Percentiles rank a stretch among this genome's conserved stretches.
These are phyloP conservation scores for Apotomis turbidana DNA, from an alignment of 2,888 invertebrate genomes.

Conservation along the genomic window DNA sequence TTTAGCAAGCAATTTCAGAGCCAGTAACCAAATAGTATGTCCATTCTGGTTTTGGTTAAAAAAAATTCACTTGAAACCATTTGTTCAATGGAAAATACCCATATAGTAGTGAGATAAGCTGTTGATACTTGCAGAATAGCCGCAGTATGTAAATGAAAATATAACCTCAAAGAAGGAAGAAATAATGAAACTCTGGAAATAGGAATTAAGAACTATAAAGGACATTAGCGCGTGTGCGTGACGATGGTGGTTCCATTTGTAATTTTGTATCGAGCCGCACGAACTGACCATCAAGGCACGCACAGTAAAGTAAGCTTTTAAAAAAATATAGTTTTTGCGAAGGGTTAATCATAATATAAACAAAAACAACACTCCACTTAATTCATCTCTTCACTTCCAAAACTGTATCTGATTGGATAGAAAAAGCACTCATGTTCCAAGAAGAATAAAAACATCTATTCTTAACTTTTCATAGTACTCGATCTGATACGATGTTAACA, in stretches of 20 bases:
- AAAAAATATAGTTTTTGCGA: neutral
- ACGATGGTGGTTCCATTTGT: constrained; percentile 21
- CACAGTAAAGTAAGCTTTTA: neutral
- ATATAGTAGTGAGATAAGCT: neutral
- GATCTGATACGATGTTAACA: too few relatives aligned
- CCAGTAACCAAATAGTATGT: neutral
- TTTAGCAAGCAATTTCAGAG: too few relatives aligned
- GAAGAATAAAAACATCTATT: too few relatives aligned
- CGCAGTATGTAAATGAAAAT: neutral
- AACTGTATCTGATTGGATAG: too few relatives aligned
- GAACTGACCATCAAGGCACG: constrained; percentile 22
- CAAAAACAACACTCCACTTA: neutral
- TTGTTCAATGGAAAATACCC: neutral
- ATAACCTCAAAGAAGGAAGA: neutral
- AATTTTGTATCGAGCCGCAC: constrained; percentile 20
- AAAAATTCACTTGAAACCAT: neutral
- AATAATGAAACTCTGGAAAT: constrained; percentile 10
- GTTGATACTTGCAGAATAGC: neutral
- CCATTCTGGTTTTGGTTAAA: neutral
- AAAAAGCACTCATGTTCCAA: too few relatives aligned
- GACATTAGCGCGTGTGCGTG: constrained; percentile 16
- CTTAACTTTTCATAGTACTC: too few relatives aligned
- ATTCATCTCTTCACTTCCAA: too few relatives aligned
- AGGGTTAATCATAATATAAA: neutral
- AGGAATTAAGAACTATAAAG: constrained; percentile 7